Conservation (phyloP, 1,140 invertebrate genomes). For the Tribolium madens region DNA sequence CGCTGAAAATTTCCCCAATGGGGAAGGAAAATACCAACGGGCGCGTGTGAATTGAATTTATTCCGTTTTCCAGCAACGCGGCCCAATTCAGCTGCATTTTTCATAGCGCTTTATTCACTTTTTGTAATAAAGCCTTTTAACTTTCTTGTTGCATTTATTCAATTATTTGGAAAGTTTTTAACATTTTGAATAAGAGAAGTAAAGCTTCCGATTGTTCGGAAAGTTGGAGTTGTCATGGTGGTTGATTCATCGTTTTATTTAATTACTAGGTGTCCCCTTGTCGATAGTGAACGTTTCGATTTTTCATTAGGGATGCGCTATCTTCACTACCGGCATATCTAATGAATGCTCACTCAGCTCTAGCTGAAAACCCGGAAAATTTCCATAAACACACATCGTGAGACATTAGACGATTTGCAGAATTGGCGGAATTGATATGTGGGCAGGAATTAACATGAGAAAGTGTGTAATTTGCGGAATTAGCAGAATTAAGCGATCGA, state of each 20-base stretch:
- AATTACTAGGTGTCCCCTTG: conserved; percentile 10
- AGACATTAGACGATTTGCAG: neutral
- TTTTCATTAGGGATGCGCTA: conserved; percentile 40
- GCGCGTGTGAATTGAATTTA: conserved; percentile 34
- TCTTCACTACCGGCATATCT: conserved; percentile 25
- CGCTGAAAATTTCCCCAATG: conserved; percentile 35
- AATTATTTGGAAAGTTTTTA: conserved; percentile 11
- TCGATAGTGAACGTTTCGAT: conserved; percentile 31
- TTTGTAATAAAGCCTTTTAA: conserved; percentile 28
- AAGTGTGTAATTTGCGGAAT: conserved; percentile 23
- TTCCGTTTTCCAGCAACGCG: conserved; percentile 1
- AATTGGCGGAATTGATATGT: conserved; percentile 4
- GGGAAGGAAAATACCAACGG: conserved; percentile 32
- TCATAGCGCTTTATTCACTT: conserved; percentile 19
- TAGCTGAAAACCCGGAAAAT: conserved; percentile 21
- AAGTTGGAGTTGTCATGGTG: conserved; percentile 32
- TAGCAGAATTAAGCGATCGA: conserved; percentile 18
- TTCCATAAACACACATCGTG: conserved; percentile 35
- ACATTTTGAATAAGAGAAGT: neutral
- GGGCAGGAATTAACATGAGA: neutral
- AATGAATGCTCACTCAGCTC: conserved; percentile 21
- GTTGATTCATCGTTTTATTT: conserved; percentile 43
- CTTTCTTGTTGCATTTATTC: conserved; percentile 8
- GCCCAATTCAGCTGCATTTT: conserved; percentile 31
- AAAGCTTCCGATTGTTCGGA: neutral